Evolutionary conservation across 2,113 vertebrate genomes (phyloP).

Genomic region (Rhadina sibilatrix): DNA sequence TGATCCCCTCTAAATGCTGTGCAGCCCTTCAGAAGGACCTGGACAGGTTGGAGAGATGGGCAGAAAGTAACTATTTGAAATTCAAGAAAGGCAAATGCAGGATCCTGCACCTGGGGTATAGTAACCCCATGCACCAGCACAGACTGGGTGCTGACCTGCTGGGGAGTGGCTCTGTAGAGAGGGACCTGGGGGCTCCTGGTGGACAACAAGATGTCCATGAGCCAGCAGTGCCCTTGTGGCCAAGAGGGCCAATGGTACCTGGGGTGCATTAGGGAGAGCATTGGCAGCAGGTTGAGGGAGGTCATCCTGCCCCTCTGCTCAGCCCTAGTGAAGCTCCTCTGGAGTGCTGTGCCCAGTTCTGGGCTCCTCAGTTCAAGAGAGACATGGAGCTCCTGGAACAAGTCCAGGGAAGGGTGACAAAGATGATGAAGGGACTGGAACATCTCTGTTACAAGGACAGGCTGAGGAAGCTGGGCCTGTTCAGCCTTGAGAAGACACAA

Average conservation of each 20-base stretch:
- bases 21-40: neutral
- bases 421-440: accelerated
- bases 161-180: neutral
- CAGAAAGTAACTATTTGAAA: neutral
- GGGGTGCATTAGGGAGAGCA: neutral
- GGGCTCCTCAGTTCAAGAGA: neutral
- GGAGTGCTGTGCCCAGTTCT: neutral
- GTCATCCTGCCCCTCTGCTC: neutral
- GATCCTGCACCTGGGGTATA: neutral
- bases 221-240: neutral
- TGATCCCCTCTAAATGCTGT: neutral
- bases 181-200: neutral
- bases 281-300: accelerated
- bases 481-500: neutral
- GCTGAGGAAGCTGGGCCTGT: neutral
- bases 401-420: accelerated
- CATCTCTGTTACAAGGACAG: neutral
- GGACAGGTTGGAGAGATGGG: neutral
- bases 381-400: neutral
- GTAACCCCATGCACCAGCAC: accelerated
- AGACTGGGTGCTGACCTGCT: accelerated
- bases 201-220: neutral
- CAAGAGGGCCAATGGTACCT: neutral
- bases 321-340: neutral
- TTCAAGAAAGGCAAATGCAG: neutral